Base-by-base conservation (phyloP, 2,797 vertebrate species). In the Stomatorhinus walkeri region DNA sequence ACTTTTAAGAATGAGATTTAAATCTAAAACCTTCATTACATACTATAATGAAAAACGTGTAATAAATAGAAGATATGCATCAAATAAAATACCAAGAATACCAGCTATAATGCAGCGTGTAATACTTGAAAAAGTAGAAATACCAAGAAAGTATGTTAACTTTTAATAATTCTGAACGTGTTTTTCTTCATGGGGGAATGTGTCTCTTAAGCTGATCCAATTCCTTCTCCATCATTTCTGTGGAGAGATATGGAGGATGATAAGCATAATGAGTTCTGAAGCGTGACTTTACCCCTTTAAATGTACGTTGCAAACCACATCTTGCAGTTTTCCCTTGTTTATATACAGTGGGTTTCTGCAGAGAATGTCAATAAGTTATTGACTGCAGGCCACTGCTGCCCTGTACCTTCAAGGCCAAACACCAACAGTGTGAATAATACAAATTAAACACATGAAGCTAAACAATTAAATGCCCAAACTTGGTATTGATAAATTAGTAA, bases 201-300 rank as follows among this genome's bases (percentile, higher is more conserved):
- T 46, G 89, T 87, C 2, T 24, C 56, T 89, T 91, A 90, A 81
- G 89, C 85, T 83, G 85, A 93, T 93, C 90, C 85, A 87, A 92
- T 93, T 91, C 90, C 88, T 90, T 85, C 88, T 88, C 89, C 90
- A 90, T 92, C 92, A 92, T 92, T 91, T 90, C n/a, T 16, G 88
- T 72, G 49, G 79, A 91, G 89, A 92, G 91, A 88, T 90, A 89
- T 83, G 90, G 92, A 87, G 64, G 19, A 46, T 85, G 90, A 93
- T 92, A 92, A 93, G 90, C 91, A 48, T 90, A 89, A 89, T 89
- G 89, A 93, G 92, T 90, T 91, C 89, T 91, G 91, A 92, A 19
- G 43, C 90, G 87, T 88, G 88, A 89, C 89, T 93, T 93, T 91
- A 89, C 89, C 93, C 88, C 90, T 81, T 88, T 90, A 92, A 92